Evolutionary conservation across 2,797 vertebrate genomes (phyloP).

Genomic region (Hafferia zeledoni): DNA sequence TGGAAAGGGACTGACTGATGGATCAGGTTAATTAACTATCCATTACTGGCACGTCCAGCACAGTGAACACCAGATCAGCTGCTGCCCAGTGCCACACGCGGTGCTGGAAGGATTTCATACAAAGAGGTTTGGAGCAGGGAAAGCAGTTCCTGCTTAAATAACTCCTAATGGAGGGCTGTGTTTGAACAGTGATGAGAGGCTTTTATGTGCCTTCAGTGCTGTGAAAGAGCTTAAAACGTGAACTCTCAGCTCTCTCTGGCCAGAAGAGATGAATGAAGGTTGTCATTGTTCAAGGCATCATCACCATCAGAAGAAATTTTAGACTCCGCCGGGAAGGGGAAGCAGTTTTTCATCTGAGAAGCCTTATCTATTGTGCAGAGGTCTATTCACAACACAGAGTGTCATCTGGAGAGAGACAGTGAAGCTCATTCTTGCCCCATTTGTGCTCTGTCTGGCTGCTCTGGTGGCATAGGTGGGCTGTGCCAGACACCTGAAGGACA

Average conservation of each 20-base stretch:
- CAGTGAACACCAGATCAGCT: not conserved
- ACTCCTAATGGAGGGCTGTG: conserved; percentile 27
- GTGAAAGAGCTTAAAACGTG: conserved; percentile 45
- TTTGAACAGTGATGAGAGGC: conserved; percentile 43
- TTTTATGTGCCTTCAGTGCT: conserved; percentile 15
- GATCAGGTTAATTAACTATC: not conserved
- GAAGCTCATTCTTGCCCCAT: not conserved
- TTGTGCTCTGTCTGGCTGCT: not conserved
- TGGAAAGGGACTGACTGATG: not conserved
- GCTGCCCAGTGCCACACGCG: not conserved
- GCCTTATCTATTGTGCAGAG: conserved; percentile 19
- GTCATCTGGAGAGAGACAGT: not conserved
- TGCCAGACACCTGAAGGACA: not conserved
- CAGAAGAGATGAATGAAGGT: conserved; percentile 57
- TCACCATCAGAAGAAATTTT: conserved; percentile 41
- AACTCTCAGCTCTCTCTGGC: conserved; percentile 46
- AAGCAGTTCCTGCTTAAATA: conserved; percentile 20
- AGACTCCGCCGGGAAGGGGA: conserved; percentile 9
- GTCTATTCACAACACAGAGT: not conserved
- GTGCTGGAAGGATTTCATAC: not conserved
- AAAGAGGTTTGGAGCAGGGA: conserved; percentile 10
- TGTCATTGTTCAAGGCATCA: conserved; percentile 48
- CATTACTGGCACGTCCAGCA: not conserved
- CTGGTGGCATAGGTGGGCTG: rapidly evolving
- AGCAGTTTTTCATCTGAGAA: conserved; percentile 48